Percentiles rank a stretch among this genome's conserved stretches.
These are phyloP conservation scores for Synergus laeviventris DNA, from an alignment of 2,888 invertebrate species.

Conservation along the genomic window DNA sequence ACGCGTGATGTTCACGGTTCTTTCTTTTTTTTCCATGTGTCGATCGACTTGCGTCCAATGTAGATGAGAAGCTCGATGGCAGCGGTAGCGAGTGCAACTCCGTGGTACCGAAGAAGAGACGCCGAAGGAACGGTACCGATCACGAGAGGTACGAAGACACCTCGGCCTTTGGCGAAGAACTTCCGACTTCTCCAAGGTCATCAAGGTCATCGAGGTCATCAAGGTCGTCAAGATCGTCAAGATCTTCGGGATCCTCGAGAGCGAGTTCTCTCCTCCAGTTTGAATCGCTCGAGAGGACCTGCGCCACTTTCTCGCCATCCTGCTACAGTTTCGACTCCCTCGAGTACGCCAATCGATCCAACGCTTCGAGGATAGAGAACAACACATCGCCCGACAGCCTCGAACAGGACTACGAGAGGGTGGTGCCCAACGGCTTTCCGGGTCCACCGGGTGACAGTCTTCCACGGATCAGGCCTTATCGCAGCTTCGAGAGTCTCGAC, in stretches of 20 bases:
- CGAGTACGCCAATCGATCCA: conserved; percentile 74
- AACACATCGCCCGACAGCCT: conserved; percentile 78
- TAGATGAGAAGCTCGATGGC: conserved; percentile 70
- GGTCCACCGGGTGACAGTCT: conserved; percentile 54
- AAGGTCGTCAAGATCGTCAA: conserved; percentile 79
- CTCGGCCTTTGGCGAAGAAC: conserved; percentile 63
- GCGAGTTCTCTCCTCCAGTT: conserved; percentile 91
- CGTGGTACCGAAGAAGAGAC: conserved; percentile 76
- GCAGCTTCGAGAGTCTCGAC: conserved; percentile 78
- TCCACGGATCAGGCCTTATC: conserved; percentile 74
- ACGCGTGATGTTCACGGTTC: conserved; percentile 27
- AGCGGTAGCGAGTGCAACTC: conserved; percentile 76
- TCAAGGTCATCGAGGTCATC: conserved; percentile 75
- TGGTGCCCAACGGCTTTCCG: conserved; percentile 66
- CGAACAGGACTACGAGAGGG: conserved; percentile 72
- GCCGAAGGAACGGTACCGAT: conserved; percentile 69
- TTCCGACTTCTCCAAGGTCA: conserved; percentile 68
- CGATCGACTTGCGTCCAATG: conserved; percentile 17
- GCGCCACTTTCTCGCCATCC: conserved; percentile 78
- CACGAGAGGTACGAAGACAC: conserved; percentile 47
- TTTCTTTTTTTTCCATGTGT: conserved; percentile 28
- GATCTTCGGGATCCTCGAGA: conserved; percentile 82
- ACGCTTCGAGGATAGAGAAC: conserved; percentile 66
- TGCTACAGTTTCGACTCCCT: conserved; percentile 78
- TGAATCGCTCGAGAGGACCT: conserved; percentile 87